Conservation (phyloP, 2,797 vertebrate species). For the Eulemur mongoz region DNA sequence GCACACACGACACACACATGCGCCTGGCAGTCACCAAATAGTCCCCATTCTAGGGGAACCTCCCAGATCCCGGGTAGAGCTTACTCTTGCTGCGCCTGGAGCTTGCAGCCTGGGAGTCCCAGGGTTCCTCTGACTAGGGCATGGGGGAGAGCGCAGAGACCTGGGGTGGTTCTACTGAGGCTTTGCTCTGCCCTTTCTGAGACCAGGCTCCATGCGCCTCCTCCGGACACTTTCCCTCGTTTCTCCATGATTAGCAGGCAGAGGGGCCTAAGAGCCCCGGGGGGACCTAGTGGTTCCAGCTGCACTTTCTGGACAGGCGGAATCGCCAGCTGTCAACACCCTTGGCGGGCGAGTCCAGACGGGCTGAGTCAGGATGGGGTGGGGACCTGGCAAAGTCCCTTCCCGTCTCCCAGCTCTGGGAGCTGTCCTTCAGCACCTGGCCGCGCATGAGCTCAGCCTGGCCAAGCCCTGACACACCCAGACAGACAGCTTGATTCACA, state of each 20-base stretch:
- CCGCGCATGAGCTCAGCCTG: fast-evolving
- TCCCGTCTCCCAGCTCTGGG: background rate
- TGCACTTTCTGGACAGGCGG: constrained; percentile 2
- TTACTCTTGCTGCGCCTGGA: background rate
- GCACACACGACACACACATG: background rate
- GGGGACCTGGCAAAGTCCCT: background rate
- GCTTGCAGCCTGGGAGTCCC: background rate
- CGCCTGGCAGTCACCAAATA: background rate
- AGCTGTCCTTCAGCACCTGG: constrained; percentile 84
- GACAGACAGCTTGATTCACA: no score
- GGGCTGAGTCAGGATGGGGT: background rate
- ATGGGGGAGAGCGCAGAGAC: no score
- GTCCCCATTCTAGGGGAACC: background rate
- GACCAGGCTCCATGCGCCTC: background rate
- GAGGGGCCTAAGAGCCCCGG: background rate
- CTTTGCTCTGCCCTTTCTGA: background rate
- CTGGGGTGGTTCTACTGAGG: background rate
- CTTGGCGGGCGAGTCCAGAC: background rate
- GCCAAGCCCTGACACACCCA: background rate
- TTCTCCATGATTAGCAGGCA: background rate
- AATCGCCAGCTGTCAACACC: background rate
- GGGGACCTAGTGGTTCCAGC: background rate
- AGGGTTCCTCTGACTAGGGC: background rate
- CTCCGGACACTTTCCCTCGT: background rate
- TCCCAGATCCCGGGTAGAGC: background rate